Base-by-base conservation (phyloP, 2,113 vertebrate species). In the Scolopax mira region DNA sequence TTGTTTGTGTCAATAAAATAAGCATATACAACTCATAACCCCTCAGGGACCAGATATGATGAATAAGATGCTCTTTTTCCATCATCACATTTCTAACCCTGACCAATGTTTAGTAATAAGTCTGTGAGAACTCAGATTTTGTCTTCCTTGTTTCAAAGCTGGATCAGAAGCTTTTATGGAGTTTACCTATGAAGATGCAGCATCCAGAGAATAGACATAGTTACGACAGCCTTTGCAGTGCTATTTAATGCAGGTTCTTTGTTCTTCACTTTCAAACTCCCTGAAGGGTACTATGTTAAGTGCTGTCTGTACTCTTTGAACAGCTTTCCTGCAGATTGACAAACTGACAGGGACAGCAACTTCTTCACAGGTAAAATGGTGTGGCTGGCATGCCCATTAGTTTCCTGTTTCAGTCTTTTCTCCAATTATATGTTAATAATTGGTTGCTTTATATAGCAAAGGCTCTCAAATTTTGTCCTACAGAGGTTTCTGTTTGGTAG, bases 1-100 rank as follows among this genome's bases (percentile, higher is more conserved):
- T 69, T 96, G 85, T 88, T 97, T 93, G 79, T 95, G 90, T 87
- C 92, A 90, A 92, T 93, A 93, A 95, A 96, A 90, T 90, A 92
- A 81, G 80, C 52, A 46, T 86, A 30, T 93, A 94, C 77, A 92
- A 70, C 92, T 92, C 73, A 55, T 67, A 82, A 52, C 19, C 73
- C 80, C 92, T 64, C 44, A 54, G 92, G 83, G 88, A 69, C 35
- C 69, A 81, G 83, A 95, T 61, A 67, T 11, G 44, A 72, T 94
- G 83, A 94, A 83, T 94, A 92, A 94, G 83, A 93, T 60, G 48
- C 19, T 78, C 37, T 95, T 94, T 94, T 96, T 94, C 90, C 92
- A 69, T 94, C 88, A 84, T 91, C 83, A 61, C 35, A 24, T 92
- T 95, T 88, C 85, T 88, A 54, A 79, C 61, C 48, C 72, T 92